These are phyloP conservation scores for Papilio gigon DNA, from an alignment of 2,888 invertebrate genomes.

Conservation along the genomic window DNA sequence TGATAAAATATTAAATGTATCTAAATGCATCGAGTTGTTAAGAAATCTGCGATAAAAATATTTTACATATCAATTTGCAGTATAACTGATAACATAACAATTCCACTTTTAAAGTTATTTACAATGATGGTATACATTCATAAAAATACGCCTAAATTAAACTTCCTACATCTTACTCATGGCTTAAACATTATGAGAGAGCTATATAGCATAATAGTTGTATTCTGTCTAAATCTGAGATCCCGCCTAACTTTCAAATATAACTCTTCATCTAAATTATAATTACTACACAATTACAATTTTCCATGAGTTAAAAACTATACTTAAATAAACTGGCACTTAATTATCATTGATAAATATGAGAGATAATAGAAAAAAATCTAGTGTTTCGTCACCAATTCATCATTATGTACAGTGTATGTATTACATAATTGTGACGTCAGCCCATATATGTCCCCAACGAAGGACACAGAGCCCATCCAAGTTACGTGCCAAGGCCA, in stretches of 20 bases:
- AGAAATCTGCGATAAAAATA: background rate
- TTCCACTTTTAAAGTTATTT: background rate
- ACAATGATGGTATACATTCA: background rate
- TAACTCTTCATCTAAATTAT: background rate
- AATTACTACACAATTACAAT: background rate
- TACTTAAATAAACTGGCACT: constrained; percentile 3
- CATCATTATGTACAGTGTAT: too few relatives aligned
- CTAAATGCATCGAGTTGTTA: background rate
- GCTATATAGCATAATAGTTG: background rate
- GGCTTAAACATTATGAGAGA: constrained; percentile 25
- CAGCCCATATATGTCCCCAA: too few relatives aligned
- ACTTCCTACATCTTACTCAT: constrained; percentile 7
- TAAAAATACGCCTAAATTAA: background rate
- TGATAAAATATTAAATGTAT: background rate
- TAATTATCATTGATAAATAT: background rate
- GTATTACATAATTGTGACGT: too few relatives aligned
- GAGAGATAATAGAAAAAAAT: background rate
- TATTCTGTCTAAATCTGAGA: background rate
- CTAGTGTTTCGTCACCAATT: background rate
- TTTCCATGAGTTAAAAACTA: constrained; percentile 2
- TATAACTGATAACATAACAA: too few relatives aligned
- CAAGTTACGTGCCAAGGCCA: too few relatives aligned
- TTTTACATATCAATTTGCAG: too few relatives aligned
- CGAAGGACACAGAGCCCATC: too few relatives aligned
- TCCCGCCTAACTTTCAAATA: constrained; percentile 6